Conservation (phyloP, 2,113 vertebrate species). For the Platysteira castanea region DNA sequence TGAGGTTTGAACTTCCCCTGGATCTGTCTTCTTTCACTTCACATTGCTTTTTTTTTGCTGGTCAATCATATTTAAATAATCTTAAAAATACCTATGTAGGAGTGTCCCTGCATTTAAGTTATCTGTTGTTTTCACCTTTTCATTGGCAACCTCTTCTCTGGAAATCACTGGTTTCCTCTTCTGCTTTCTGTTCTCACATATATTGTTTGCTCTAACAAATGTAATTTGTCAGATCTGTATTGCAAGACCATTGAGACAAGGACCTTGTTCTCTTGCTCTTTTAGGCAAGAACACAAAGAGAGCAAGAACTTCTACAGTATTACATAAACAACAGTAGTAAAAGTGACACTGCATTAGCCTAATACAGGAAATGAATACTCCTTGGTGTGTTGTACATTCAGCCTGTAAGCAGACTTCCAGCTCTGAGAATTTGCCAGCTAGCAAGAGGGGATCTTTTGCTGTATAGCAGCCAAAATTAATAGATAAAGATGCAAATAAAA, state of each 20-base stretch:
- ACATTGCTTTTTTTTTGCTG: background rate
- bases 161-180: background rate
- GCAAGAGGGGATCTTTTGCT: background rate
- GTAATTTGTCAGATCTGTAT: background rate
- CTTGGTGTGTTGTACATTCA: conserved; percentile 15
- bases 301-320: background rate
- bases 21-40: background rate
- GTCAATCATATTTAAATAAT: background rate
- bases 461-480: conserved; percentile 10
- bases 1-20: background rate
- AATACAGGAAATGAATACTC: conserved; percentile 5
- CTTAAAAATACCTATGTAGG: background rate
- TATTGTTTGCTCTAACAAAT: background rate
- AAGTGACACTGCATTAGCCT: background rate
- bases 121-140: background rate
- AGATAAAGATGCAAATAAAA: background rate
- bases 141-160: background rate
- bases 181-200: background rate
- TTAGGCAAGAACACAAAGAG: background rate
- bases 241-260: background rate
- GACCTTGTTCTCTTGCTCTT: background rate
- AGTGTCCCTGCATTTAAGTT: background rate
- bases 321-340: conserved; percentile 29
- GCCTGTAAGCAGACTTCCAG: background rate
- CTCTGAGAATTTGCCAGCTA: background rate